Evolutionary conservation across 2,888 invertebrate genomes (phyloP).

Genomic region (Lycophotia porphyrea): DNA sequence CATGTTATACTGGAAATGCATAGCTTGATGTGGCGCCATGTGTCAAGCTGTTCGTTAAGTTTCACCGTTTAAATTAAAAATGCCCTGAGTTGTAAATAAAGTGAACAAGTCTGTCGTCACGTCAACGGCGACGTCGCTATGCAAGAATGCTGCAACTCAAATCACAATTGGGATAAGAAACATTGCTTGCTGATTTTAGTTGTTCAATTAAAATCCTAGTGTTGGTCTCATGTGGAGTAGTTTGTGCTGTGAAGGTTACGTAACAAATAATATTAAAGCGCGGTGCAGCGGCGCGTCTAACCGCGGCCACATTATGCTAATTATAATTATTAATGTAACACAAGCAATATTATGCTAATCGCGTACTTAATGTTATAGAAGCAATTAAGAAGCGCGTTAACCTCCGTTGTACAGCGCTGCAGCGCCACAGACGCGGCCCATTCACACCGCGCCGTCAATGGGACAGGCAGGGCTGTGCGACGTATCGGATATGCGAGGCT

Average conservation of each 20-base stretch:
- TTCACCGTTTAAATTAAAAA: not conserved
- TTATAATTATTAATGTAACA: conserved; percentile 68
- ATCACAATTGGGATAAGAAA: no score
- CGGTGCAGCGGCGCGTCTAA: conserved; percentile 53
- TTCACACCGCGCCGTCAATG: conserved; percentile 15
- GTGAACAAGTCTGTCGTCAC: not conserved
- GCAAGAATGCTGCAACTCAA: not conserved
- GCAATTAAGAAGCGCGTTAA: conserved; percentile 71
- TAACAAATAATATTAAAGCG: conserved; percentile 10
- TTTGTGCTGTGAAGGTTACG: conserved; percentile 41
- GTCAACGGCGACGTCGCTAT: not conserved
- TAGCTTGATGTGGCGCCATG: no score
- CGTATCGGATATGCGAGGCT: not conserved
- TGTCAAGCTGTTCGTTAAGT: not conserved
- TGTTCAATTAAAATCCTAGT: no score
- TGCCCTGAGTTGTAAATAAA: not conserved
- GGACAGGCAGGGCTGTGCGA: not conserved
- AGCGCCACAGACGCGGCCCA: conserved; percentile 13
- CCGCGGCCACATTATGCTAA: conserved; percentile 68
- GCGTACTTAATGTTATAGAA: conserved; percentile 64
- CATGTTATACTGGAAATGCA: no score
- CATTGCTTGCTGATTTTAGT: not conserved
- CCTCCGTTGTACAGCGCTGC: conserved; percentile 37
- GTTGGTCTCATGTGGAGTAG: not conserved
- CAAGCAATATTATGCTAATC: conserved; percentile 70